phyloP scores from a whole-genome alignment of 1,140 invertebrate species.

The Choristoneura fumiferana region DNA sequence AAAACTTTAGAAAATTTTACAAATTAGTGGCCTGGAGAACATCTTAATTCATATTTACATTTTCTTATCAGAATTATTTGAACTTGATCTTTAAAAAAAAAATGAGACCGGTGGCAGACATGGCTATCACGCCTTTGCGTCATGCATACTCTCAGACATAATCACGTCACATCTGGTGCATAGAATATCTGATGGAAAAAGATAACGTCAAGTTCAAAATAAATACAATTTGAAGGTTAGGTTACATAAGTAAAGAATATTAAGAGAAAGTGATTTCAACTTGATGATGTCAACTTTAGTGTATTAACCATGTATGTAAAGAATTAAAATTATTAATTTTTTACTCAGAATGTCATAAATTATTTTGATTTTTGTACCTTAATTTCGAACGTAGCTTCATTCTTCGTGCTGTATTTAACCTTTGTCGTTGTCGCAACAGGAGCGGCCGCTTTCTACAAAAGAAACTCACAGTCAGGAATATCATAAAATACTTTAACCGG shows the following conservation, averaged over 20 bases:
- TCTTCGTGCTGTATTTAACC: conserved; percentile 81
- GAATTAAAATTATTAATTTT: not conserved
- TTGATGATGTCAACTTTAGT: conserved; percentile 17
- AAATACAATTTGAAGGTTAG: conserved; percentile 68
- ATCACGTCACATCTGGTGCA: not conserved
- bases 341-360: not conserved
- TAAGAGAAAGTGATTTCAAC: conserved; percentile 14
- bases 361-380: conserved; percentile 72
- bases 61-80: no score
- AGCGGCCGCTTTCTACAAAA: conserved; percentile 61
- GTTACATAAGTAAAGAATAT: conserved; percentile 66
- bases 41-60: no score
- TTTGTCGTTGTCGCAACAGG: conserved; percentile 61
- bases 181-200: not conserved
- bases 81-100: no score
- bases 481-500: not conserved
- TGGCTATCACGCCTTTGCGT: not conserved
- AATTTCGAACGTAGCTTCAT: conserved; percentile 86
- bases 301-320: conserved; percentile 2
- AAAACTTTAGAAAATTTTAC: no score
- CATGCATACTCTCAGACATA: not conserved
- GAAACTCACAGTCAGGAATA: conserved; percentile 28
- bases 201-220: conserved; percentile 14
- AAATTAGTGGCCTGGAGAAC: no score
- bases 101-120: conserved; percentile 23